Base-by-base conservation (phyloP, 2,888 invertebrate genomes). In the Chymomyza caudatula region DNA sequence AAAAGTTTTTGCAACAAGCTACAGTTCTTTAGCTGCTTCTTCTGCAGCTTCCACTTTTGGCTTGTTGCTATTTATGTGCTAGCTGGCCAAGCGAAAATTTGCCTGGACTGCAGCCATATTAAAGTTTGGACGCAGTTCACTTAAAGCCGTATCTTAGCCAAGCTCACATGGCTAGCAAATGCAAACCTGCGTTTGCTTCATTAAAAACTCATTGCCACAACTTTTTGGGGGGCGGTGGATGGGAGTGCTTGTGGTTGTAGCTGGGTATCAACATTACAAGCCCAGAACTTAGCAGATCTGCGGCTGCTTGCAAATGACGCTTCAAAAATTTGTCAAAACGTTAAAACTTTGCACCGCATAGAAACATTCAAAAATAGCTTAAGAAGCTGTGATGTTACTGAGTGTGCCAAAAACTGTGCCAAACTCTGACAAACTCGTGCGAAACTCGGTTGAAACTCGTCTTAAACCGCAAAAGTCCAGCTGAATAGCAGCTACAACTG, bases 321-420 rank as follows among this genome's bases (percentile, higher is more conserved):
- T 72, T 68, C 65, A 63, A 69, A 76, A 74, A 74, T 74, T 76
- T 76, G 73, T 76, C 74, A 68, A 73, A 77, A 68, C 58, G 75
- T 67, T 61, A 67, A 73, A 78, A 78, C 47, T 71, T 74, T 78
- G 54, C 61, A 37, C 29, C 29, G 29, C 29, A 37, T 11, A 37
- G 11, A 53, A 67, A 68, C 80, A 85, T 85, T 80, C 85, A 84
- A 85, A 81, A 86, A 84, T 86, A 85, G 76, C 81, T 81, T 81
- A 86, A 85, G 84, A 80, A 66, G 72, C 73, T 69, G n/a, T n/a
- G 63, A 64, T 55, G 29, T 29, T 37, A 11, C 47, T 47, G 55
- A 17, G 29, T 17, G 13, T 23, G 29, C 15, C 23, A 54, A 23
- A 25, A 25, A 15, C 58, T 42, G n/a, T 43, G 42, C 19, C 43